Base-by-base conservation (phyloP, 92 coral and sea anemone genomes). In the Bergia sp. region DNA sequence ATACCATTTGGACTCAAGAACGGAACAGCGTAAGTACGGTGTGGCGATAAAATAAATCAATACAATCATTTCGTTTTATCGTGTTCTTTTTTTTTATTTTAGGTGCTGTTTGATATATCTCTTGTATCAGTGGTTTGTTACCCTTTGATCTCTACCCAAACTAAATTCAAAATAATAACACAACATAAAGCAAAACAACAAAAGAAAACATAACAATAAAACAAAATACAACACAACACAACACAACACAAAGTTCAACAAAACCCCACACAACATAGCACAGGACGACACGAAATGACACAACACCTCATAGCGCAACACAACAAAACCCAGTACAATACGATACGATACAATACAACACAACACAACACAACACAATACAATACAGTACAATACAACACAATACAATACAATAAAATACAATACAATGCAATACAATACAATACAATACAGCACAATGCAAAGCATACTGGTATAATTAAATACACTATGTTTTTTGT, bases 1-100 rank as follows among this genome's bases (percentile, higher is more conserved):
- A 57, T 23, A 0, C 64, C 93, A 7, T 91, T 87, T 91, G 93
- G 93, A 74, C 79, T 61, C 44, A 86, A 81, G 72, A 91, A 91
- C 42, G 93, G 91, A 18, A 47, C 93, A 43, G 93, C 90, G 93
- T 91, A 91, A 87, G 93, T 10, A 23, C 10, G 5, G 37, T 16
- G 6, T 61, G 67, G 67, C 23, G 23, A 76, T 36, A 20, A 29
- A 55, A 42, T 21, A 5, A 49, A 3, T 29, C 44, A 18, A 39
- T 47, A 38, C 36, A 40, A 36, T 38, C 43, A 21, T 18, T n/a
- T 76, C 23, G 10, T 74, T 44, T 15, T n/a, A 11, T 76, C n/a
- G 9, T 82, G 37, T 58, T 58, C 23, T 21, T 23, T 82, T 55
- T 2, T 7, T 20, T 40, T 36, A 39, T 61, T 64, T 20, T n/a